Base-by-base conservation (phyloP, 1,140 invertebrate genomes). In the Nilaparvata lugens region DNA sequence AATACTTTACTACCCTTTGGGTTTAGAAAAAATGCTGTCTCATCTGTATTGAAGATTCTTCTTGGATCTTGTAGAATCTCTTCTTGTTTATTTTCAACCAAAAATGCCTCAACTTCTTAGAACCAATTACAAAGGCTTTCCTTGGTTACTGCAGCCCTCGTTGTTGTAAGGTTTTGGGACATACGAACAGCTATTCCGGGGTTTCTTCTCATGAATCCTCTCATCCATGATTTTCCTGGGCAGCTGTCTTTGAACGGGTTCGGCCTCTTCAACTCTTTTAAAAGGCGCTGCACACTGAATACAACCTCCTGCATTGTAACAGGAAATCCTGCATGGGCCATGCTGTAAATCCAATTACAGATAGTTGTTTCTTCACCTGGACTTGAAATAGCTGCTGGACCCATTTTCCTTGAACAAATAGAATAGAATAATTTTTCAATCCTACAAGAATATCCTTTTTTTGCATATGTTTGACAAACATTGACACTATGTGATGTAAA, bases 281-380 rank as follows among this genome's bases (percentile, higher is more conserved):
- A n/a, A n/a, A n/a, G n/a, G n/a, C n/a, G n/a, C n/a, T n/a, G 63
- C 68, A 7, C 56, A 64, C 52, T 11, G 62, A n/a, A n/a, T n/a
- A n/a, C n/a, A 74, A 67, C 64, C 67, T 68, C 64, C 72, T 65
- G 5, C 55, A 65, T 64, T 48, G 69, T 68, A 57, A 72, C 65
- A 2, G 73, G 72, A 64, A 73, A 71, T 18, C 70, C 70, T 45
- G 67, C 61, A 56, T 65, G 56, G 7, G 67, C 68, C 60, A 74
- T 72, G 45, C 62, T 61, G 24, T 70, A 53, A 40, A 72, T 65
- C 73, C 71, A 74, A 23, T 65, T 52, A n/a, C 71, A 64, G 16
- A 72, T 52, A 23, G 65, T 56, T 55, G 63, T 53, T 66, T 72
- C 73, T 68, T 68, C 70, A 35, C 69, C 68, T 23, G 52, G 35